These are phyloP conservation scores for Pogonocichla stellata DNA, from an alignment of 2,113 vertebrate species.

Conservation along the genomic window DNA sequence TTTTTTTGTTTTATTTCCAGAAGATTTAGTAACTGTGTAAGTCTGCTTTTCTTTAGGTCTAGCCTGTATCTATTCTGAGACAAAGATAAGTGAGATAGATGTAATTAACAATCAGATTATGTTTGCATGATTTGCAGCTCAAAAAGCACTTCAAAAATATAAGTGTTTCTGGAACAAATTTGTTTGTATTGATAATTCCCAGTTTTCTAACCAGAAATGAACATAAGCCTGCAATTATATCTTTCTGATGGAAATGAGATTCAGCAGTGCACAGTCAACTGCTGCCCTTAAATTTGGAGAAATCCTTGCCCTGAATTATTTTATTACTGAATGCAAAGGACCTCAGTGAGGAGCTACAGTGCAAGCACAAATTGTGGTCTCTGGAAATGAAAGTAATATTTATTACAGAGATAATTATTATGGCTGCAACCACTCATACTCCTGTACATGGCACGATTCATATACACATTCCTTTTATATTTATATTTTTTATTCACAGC, in stretches of 20 bases:
- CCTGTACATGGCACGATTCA: background rate
- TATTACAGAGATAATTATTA: background rate
- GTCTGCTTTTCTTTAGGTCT: background rate
- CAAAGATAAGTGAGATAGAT: background rate
- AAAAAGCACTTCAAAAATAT: constrained; percentile 7
- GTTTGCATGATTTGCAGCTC: background rate
- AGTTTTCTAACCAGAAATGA: constrained; percentile 23
- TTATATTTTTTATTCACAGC: background rate
- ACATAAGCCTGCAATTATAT: background rate
- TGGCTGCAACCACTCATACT: background rate
- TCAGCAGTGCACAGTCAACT: background rate
- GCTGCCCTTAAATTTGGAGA: background rate
- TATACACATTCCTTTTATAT: background rate
- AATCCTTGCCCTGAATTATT: background rate
- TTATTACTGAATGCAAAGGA: background rate
- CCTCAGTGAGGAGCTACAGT: background rate
- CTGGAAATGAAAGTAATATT: background rate
- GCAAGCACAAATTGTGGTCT: background rate
- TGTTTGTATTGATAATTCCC: background rate
- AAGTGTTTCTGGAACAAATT: background rate
- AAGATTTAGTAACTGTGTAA: background rate
- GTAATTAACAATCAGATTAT: background rate
- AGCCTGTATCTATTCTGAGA: background rate
- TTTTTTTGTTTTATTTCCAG: background rate
- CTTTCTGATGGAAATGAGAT: constrained; percentile 22